Evolutionary conservation across 2,888 invertebrate species (phyloP), one percentile per base, ranked within the genome.

Genomic region (Andrena haemorrhoa): DNA sequence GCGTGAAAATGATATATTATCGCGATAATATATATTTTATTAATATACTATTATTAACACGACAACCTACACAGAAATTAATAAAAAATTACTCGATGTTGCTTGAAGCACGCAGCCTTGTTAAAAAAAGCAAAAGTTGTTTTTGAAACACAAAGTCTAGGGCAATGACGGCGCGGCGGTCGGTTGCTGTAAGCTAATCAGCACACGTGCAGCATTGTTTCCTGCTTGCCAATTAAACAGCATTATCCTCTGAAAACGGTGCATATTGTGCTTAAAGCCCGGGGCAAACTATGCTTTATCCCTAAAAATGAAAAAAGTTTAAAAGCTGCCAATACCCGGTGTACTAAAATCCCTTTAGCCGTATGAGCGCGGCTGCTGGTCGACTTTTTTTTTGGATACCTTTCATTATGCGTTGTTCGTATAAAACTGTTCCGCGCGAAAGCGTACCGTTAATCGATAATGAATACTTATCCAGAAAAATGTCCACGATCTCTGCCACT

Each of bases 251-350:
- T 51, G 12, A 58, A 64, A 82, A 74, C 80, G 73, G 82, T 75
- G 79, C 75, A 69, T 71, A 68, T 69, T 78, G 68, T 61, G 80
- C 65, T 35, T 61, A 78, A 80, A 83, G 33, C 60, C n/a, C 20
- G 29, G 33, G 31, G 47, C 72, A 79, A 85, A 72, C 80, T 47
- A 23, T 29, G 47, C 63, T 83, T 88, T 72, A 88, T 89, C 89
- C 82, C 66, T 60, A 80, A 69, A 83, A 83, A 89, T 88, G 65
- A 86, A 87, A 88, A 87, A 89, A 85, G 78, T 88, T 87, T 65
- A 16, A 35, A 75, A 64, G 60, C 51, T 26, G 10, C 29, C 56
- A 69, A 47, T 76, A 80, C 7, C 71, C 23, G 56, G 10, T 35
- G 70, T n/a, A 33, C 5, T 20, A 47, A 60, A 56, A 65, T 56